Percentiles rank a stretch among this genome's conserved stretches.
Conservation (phyloP, 2,888 invertebrate genomes). For the Phytoseiulus persimilis region DNA sequence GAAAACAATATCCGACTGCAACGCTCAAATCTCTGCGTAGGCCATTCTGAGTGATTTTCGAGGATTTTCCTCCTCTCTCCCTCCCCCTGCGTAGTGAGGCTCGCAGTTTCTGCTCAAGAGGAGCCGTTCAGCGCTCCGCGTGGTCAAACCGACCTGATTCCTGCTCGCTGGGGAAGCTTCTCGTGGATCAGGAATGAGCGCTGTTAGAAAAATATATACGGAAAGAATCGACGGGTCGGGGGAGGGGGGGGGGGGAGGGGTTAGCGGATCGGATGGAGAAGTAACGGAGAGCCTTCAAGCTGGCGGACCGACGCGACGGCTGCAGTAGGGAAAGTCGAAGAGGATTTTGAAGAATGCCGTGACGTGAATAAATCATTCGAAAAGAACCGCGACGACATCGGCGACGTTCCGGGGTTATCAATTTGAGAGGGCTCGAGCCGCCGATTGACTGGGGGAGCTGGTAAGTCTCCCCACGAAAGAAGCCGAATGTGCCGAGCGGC, state of each 20-base stretch:
- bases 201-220: not conserved
- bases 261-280: too few relatives aligned
- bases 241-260: not conserved
- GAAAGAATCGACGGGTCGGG: not conserved
- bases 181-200: not conserved
- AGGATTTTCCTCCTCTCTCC: not conserved
- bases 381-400: not conserved
- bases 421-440: not conserved
- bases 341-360: conserved; percentile 5
- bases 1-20: not conserved
- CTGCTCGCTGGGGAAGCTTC: not conserved
- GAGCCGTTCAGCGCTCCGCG: not conserved
- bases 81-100: not conserved
- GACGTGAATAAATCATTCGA: conserved; percentile 5
- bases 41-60: not conserved
- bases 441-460: not conserved
- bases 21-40: not conserved
- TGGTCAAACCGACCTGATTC: not conserved
- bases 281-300: not conserved
- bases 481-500: not conserved
- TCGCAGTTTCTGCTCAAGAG: not conserved
- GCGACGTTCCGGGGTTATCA: not conserved
- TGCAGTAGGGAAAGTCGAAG: not conserved
- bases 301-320: not conserved
- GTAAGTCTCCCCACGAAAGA: not conserved